A percentile compares a stretch with the other conserved stretches of the same genome.
These are phyloP conservation scores for Cantharis rustica DNA, from an alignment of 2,888 invertebrate genomes.

Conservation along the genomic window DNA sequence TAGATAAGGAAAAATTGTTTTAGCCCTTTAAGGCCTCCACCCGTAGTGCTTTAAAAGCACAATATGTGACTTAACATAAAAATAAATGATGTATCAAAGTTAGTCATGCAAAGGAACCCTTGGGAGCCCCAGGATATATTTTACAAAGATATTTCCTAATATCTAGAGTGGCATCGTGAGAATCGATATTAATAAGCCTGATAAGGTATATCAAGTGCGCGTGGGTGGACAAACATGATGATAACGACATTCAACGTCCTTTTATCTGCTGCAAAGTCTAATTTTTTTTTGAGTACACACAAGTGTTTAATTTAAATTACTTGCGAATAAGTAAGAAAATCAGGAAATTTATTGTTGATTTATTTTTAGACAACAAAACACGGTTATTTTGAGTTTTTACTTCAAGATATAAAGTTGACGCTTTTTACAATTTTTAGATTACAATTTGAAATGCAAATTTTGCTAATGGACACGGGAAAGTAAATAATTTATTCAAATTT, in stretches of 20 bases:
- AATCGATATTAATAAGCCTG: conserved; percentile 27
- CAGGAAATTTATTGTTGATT: background rate
- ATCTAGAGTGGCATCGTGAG: conserved; percentile 22
- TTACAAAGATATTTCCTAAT: conserved; percentile 19
- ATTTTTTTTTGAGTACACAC: background rate
- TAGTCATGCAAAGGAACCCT: conserved; percentile 20
- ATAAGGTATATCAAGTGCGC: conserved; percentile 26
- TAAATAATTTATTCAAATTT: background rate
- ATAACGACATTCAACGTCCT: conserved; percentile 30
- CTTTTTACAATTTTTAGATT: background rate
- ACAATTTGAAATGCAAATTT: background rate
- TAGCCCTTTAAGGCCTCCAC: conserved; percentile 19
- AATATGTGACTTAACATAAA: conserved; percentile 17
- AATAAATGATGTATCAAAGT: conserved; percentile 20
- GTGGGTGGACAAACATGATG: conserved; percentile 28
- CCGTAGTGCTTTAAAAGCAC: conserved; percentile 20
- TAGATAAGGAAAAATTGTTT: conserved; percentile 6
- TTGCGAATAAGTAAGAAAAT: background rate
- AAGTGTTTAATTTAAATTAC: background rate
- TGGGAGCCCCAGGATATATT: conserved; percentile 19
- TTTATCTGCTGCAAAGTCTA: conserved; percentile 18
- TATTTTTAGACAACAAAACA: background rate
- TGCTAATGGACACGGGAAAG: background rate
- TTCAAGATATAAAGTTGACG: background rate
- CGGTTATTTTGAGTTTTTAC: background rate